These are phyloP conservation scores for Tiliacea citrago DNA, from an alignment of 2,888 invertebrate species.

Conservation along the genomic window DNA sequence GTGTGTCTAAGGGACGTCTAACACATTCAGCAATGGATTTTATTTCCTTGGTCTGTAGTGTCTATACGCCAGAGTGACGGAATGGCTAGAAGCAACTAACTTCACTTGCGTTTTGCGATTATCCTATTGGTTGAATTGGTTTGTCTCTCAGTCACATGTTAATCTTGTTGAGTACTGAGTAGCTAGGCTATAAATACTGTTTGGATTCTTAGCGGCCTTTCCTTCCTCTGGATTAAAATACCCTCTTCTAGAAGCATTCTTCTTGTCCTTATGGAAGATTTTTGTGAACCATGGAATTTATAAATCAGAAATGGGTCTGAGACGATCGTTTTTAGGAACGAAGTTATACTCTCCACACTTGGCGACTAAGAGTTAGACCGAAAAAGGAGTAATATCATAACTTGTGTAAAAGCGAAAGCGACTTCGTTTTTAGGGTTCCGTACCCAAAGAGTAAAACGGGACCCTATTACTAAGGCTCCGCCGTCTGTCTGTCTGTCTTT, in stretches of 20 bases:
- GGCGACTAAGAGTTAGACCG: too few relatives aligned
- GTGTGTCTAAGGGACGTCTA: rapidly evolving
- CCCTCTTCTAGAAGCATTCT: neutral
- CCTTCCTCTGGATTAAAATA: neutral
- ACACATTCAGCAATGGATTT: constrained; percentile 1
- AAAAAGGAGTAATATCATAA: too few relatives aligned
- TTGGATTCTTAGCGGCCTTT: neutral
- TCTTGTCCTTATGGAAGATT: neutral
- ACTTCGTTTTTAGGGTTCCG: too few relatives aligned
- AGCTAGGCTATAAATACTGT: neutral
- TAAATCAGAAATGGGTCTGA: neutral
- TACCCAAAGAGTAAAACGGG: too few relatives aligned
- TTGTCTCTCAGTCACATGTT: constrained; percentile 17
- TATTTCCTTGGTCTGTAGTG: neutral
- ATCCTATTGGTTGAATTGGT: constrained; percentile 42
- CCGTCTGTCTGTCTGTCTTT: too few relatives aligned
- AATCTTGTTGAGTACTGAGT: constrained; percentile 21
- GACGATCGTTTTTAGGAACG: too few relatives aligned
- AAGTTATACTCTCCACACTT: too few relatives aligned
- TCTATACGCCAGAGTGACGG: neutral
- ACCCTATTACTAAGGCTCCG: too few relatives aligned
- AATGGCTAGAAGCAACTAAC: constrained; percentile 33
- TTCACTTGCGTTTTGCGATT: constrained; percentile 51
- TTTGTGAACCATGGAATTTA: neutral
- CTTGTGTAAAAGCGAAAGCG: too few relatives aligned